Percentiles rank a stretch among this genome's conserved stretches.
phyloP scores from a whole-genome alignment of 2,113 vertebrate species.

The Pachyramphus minor region DNA sequence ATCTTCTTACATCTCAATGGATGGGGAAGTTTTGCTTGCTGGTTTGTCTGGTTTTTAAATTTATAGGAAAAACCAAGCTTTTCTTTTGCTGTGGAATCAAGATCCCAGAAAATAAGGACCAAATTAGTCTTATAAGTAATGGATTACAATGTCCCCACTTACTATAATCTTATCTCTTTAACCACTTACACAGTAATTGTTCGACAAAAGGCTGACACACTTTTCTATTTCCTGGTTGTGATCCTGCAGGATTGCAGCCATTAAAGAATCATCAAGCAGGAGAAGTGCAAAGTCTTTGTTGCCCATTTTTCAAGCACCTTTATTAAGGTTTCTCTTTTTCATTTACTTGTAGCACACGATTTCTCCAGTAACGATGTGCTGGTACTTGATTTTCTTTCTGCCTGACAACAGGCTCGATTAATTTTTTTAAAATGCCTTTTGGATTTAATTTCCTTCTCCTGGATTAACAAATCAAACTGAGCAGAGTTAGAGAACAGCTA shows the following conservation, averaged over 20 bases:
- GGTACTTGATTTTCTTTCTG: constrained; percentile 36
- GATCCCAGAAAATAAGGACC: not conserved
- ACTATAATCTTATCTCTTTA: constrained; percentile 50
- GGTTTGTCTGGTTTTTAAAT: not conserved
- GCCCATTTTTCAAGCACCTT: constrained; percentile 26
- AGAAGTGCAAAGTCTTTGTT: not conserved
- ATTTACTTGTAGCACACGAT: not conserved
- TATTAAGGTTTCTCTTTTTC: constrained; percentile 24
- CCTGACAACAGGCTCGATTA: not conserved
- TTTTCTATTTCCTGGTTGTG: constrained; percentile 26
- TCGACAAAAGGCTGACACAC: not conserved
- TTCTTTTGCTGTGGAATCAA: not conserved
- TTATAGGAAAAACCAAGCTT: not conserved
- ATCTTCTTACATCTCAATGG: not conserved
- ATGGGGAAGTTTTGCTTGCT: not conserved
- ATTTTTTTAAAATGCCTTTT: not conserved
- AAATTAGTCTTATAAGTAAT: constrained; percentile 40
- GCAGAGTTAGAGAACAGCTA: not conserved
- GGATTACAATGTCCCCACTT: not conserved
- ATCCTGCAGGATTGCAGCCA: constrained; percentile 19
- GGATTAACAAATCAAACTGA: not conserved
- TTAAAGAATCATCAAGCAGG: constrained; percentile 45
- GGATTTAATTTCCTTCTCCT: constrained; percentile 14
- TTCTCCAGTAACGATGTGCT: not conserved
- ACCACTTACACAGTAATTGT: constrained; percentile 38